Percentiles rank a stretch among this genome's conserved stretches.
phyloP scores from a whole-genome alignment of 1,140 invertebrate species.

The Mamestra configurata region DNA sequence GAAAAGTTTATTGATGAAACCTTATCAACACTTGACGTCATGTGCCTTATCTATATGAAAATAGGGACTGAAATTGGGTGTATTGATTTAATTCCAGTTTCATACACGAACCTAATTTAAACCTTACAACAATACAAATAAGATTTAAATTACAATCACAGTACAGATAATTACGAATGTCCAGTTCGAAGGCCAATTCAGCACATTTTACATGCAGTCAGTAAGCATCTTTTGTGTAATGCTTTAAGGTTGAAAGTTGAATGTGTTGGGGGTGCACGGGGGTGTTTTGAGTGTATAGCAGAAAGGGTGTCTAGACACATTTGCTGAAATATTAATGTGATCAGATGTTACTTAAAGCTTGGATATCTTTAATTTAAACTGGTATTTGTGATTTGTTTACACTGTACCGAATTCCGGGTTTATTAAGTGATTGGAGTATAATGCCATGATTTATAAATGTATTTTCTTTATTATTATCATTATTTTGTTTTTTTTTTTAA shows the following conservation, averaged over 20 bases:
- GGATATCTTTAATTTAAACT: constrained; percentile 16
- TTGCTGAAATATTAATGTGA: constrained; percentile 22
- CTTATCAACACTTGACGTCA: background rate
- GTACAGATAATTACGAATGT: constrained; percentile 14
- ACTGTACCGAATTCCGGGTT: background rate
- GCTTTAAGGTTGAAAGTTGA: background rate
- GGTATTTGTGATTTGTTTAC: constrained; percentile 15
- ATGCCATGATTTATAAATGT: background rate
- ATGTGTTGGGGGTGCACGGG: background rate
- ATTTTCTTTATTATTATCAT: too few relatives aligned
- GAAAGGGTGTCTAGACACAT: constrained; percentile 37
- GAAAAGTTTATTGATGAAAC: background rate
- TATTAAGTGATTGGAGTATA: background rate
- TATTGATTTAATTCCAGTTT: constrained; percentile 4
- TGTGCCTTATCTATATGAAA: constrained; percentile 1
- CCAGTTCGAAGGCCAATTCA: constrained; percentile 10
- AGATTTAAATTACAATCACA: background rate
- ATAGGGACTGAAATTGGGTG: constrained; percentile 13
- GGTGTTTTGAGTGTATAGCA: background rate
- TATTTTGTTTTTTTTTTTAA: too few relatives aligned
- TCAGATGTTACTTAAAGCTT: constrained; percentile 11
- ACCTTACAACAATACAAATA: background rate
- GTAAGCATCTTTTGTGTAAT: background rate
- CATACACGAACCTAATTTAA: background rate
- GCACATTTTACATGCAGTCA: background rate